Evolutionary conservation across 1,140 invertebrate species (phyloP).

Genomic region (Drosophila paulistorum): DNA sequence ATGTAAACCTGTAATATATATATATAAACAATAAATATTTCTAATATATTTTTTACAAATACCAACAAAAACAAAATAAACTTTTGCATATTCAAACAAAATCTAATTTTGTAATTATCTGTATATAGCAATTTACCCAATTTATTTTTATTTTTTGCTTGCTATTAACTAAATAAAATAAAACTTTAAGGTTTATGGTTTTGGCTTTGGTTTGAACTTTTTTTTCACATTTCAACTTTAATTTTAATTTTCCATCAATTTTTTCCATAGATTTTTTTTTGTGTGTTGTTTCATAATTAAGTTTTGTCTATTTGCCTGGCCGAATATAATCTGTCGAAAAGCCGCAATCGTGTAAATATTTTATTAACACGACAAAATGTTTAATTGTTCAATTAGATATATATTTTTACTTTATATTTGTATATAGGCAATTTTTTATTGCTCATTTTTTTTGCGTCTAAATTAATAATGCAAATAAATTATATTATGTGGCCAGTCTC

Average conservation of each 20-base stretch:
- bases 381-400: conserved; percentile 73
- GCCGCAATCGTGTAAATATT: conserved; percentile 72
- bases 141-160: not conserved
- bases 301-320: conserved; percentile 66
- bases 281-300: conserved; percentile 58
- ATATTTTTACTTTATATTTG: conserved; percentile 24
- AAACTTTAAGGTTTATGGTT: conserved; percentile 30
- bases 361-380: conserved; percentile 76
- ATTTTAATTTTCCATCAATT: conserved; percentile 24
- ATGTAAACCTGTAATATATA: conserved; percentile 70
- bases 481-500: conserved; percentile 56
- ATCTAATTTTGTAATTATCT: conserved; percentile 12
- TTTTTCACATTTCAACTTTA: conserved; percentile 24
- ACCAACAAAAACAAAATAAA: conserved; percentile 11
- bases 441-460: conserved; percentile 48
- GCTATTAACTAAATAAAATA: conserved; percentile 15
- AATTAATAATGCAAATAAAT: conserved; percentile 78
- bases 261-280: conserved; percentile 27
- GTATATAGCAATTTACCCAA: conserved; percentile 7
- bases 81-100: conserved; percentile 16
- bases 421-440: conserved; percentile 17
- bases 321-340: conserved; percentile 57
- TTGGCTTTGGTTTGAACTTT: conserved; percentile 46
- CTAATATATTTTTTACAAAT: conserved; percentile 59
- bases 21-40: conserved; percentile 48